Base-by-base conservation (phyloP, 2,113 vertebrate species). In the Lethenteron camtschaticum region DNA sequence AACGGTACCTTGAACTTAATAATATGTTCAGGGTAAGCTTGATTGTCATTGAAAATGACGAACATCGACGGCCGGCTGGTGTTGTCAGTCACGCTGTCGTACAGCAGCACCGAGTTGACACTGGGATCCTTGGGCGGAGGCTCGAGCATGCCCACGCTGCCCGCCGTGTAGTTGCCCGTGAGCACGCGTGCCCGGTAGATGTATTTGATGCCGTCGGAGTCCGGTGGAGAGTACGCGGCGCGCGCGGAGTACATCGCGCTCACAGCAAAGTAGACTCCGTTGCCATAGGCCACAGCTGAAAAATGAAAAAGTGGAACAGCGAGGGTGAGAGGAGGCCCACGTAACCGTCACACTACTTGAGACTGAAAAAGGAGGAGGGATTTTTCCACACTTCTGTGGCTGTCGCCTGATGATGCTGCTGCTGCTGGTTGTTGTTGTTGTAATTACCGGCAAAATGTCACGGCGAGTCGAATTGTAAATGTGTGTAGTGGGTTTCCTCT, bases 31-130 rank as follows among this genome's bases (percentile, higher is more conserved):
- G 81, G 81, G 70, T 81, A 84, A 0, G 77, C 81, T 63, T 81
- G 80, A 71, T 77, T 75, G 69, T 84, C 81, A 1, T 83, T 79
- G 11, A 84, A 84, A 68, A 82, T 77, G 9, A 83, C 76, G 68
- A 76, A 81, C 75, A 83, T 81, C 41, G 1, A 60, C 41, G 83
- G 83, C 3, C 74, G 70, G 58, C 69, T 9, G 0, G 16, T 1
- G 1, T 8, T 70, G 18, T 84, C 70, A 57, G 82, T 80, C 69
- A 79, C 68, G 8, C 82, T 81, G 77, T 84, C 81, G 41, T 41
- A 41, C 41, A 41, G 41, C 41, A 41, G 41, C 41, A 41, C 41
- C 9, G 68, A 83, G 57, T 56, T 75, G 10, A 77, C 68, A 7
- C 75, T 68, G 10, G 73, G 56, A 55, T 75, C 72, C 18, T 59